Evolutionary conservation across 2,888 invertebrate species (phyloP).

Genomic region (Thalpophila matura): DNA sequence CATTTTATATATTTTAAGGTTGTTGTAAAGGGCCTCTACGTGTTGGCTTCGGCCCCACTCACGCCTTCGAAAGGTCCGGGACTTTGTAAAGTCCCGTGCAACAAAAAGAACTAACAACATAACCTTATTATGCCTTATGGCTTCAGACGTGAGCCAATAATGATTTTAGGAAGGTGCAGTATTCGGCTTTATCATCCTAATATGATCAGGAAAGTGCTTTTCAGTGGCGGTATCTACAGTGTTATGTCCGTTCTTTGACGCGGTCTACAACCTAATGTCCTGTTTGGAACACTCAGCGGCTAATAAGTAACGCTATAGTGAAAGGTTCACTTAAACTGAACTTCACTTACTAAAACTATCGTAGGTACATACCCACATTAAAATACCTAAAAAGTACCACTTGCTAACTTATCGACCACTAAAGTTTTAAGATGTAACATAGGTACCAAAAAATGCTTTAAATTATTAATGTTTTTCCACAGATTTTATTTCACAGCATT

Average conservation of each 20-base stretch:
- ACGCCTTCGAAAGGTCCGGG: too few species aligned
- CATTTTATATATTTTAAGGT: too few species aligned
- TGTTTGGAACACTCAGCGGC: constrained; percentile 19
- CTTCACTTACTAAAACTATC: not conserved
- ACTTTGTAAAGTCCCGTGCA: too few species aligned
- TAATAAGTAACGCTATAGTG: constrained; percentile 16
- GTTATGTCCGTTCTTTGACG: constrained; percentile 30
- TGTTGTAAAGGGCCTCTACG: too few species aligned
- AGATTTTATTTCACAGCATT: constrained; percentile 68
- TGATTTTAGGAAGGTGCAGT: constrained; percentile 46
- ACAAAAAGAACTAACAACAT: too few species aligned
- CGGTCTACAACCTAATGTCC: constrained; percentile 2
- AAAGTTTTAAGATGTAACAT: too few species aligned
- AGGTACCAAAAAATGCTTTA: too few species aligned
- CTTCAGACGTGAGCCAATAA: constrained; percentile 11
- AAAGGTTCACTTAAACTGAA: not conserved
- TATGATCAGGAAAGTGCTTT: constrained; percentile 43
- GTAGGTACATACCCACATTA: too few species aligned
- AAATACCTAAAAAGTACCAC: not conserved
- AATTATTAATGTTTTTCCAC: not conserved
- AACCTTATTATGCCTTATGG: not conserved
- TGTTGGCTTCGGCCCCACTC: too few species aligned
- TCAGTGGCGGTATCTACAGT: constrained; percentile 26
- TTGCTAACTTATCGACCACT: not conserved
- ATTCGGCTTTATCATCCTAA: constrained; percentile 30